Percentiles rank a stretch among this genome's conserved stretches.
Evolutionary conservation across 1,140 invertebrate genomes (phyloP).

Genomic region (Drosophila quadrilineata): DNA sequence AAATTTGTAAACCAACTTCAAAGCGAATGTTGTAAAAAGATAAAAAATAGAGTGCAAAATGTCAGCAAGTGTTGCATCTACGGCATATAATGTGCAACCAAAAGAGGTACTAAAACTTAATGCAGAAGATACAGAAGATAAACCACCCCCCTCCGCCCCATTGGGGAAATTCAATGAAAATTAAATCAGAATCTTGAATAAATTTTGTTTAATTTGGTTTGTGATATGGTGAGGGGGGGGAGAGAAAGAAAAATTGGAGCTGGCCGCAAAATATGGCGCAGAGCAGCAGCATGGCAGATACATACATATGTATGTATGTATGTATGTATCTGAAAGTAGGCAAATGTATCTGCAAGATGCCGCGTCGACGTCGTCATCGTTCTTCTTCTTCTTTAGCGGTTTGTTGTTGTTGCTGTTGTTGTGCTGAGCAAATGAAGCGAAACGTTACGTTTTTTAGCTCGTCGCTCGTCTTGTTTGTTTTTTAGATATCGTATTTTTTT

Average conservation of each 20-base stretch:
- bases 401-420: conserved; percentile 28
- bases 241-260: conserved; percentile 7
- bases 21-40: conserved; percentile 15
- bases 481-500: conserved; percentile 3
- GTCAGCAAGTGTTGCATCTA: conserved; percentile 6
- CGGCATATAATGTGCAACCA: background rate
- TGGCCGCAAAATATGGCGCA: conserved; percentile 14
- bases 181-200: conserved; percentile 28
- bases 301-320: too few species aligned
- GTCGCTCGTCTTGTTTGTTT: conserved; percentile 27
- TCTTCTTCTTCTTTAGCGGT: background rate
- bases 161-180: conserved; percentile 25
- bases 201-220: too few species aligned
- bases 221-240: too few species aligned
- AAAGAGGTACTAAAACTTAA: conserved; percentile 26
- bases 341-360: conserved; percentile 39
- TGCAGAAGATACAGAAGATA: too few species aligned
- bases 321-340: conserved; percentile 4
- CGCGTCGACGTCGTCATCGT: background rate
- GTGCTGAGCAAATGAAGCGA: conserved; percentile 67
- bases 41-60: conserved; percentile 4
- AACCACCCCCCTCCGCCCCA: background rate
- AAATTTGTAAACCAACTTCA: conserved; percentile 39
- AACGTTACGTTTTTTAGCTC: conserved; percentile 49
- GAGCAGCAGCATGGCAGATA: too few species aligned